Conservation (phyloP, 2,113 vertebrate species). For the Grantiella picta region DNA sequence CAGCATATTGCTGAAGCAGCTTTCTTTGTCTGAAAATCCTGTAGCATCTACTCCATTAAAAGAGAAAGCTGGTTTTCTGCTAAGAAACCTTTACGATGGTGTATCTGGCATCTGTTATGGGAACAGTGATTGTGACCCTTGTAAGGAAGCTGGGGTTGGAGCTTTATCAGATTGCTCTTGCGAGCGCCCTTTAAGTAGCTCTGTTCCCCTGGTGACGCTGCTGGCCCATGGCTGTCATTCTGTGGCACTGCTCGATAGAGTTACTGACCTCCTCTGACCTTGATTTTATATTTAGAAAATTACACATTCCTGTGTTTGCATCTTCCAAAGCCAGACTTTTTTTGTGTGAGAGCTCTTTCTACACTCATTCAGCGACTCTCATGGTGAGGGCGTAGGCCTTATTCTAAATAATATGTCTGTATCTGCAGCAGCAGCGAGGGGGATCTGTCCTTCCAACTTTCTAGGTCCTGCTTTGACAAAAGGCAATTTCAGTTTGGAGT, state of each 20-base stretch:
- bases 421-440: not conserved
- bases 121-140: not conserved
- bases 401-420: not conserved
- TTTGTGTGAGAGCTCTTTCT: not conserved
- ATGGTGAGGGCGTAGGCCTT: not conserved
- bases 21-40: not conserved
- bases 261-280: conserved; percentile 17
- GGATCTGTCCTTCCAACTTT: not conserved
- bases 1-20: not conserved
- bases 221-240: conserved; percentile 1
- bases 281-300: conserved; percentile 54
- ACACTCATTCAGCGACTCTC: not conserved
- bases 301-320: not conserved
- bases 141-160: not conserved
- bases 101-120: conserved; percentile 21
- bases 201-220: not conserved
- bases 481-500: not conserved
- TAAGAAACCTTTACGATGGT: not conserved
- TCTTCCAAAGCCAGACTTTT: not conserved
- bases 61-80: not conserved
- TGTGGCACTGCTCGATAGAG: conserved; percentile 30
- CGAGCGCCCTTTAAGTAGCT: not conserved
- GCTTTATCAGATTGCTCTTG: conserved; percentile 43
- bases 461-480: not conserved
- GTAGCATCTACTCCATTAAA: not conserved